These are phyloP conservation scores for Sternarchorhynchus goeldii DNA, from an alignment of 2,797 vertebrate species.

Conservation along the genomic window DNA sequence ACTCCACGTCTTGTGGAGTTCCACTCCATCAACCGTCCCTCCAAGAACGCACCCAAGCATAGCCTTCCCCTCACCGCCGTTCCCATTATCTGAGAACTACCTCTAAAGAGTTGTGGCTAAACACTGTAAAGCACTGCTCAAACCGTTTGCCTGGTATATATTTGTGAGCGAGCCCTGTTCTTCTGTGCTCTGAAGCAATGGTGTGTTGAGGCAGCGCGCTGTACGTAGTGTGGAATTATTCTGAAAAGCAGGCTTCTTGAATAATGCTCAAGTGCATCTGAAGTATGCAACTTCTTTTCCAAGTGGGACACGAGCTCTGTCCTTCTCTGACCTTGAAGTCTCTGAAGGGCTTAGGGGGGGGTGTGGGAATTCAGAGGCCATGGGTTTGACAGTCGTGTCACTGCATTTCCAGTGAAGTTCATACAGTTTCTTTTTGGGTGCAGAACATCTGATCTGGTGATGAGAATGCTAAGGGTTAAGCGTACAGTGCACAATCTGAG, in stretches of 20 bases:
- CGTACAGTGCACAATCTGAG: slow-evolving; percentile 51
- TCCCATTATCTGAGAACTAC: background rate
- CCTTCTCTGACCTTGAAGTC: slow-evolving; percentile 75
- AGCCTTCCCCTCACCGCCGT: background rate
- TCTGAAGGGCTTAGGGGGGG: slow-evolving; percentile 66
- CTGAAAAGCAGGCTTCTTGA: background rate
- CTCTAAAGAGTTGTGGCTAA: background rate
- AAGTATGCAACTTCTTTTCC: slow-evolving; percentile 62
- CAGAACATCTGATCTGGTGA: slow-evolving; percentile 55
- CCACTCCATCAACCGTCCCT: slow-evolving; percentile 43
- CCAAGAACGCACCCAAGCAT: background rate
- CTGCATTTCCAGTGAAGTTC: slow-evolving; percentile 66
- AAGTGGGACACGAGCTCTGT: slow-evolving; percentile 64
- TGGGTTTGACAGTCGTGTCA: slow-evolving; percentile 72
- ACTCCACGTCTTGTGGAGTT: slow-evolving; percentile 62
- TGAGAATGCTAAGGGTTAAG: slow-evolving; percentile 52
- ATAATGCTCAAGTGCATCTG: slow-evolving; percentile 32
- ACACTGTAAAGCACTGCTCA: background rate
- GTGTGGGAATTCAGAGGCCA: slow-evolving; percentile 74
- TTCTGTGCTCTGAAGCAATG: background rate
- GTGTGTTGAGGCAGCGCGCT: background rate
- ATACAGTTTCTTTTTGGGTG: slow-evolving; percentile 51
- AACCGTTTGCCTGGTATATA: too few relatives aligned
- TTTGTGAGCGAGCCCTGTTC: background rate
- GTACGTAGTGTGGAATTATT: background rate